Evolutionary conservation across 2,888 invertebrate species (phyloP).

Genomic region (Lasioglossum figueresi): DNA sequence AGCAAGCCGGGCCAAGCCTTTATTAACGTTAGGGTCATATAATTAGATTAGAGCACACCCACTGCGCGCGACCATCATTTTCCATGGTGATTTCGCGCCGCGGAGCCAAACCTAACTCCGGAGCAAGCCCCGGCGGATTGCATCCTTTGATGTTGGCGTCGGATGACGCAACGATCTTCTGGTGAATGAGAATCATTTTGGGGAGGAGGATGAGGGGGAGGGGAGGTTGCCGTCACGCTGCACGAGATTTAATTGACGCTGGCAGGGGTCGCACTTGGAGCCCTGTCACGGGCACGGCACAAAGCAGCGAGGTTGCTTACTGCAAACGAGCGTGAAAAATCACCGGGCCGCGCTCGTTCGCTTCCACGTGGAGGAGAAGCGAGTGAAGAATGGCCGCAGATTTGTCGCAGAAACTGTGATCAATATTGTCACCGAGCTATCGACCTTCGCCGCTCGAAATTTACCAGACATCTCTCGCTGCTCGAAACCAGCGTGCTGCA

Average conservation of each 20-base stretch:
- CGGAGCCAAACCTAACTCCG: slow-evolving; percentile 33
- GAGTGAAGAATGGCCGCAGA: slow-evolving; percentile 37
- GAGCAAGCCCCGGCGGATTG: slow-evolving; percentile 12
- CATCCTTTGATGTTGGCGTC: slow-evolving; percentile 65
- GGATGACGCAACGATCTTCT: slow-evolving; percentile 61
- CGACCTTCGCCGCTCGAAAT: slow-evolving; percentile 37
- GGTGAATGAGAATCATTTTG: slow-evolving; percentile 64
- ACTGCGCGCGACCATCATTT: slow-evolving; percentile 62
- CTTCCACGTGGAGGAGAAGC: slow-evolving; percentile 15
- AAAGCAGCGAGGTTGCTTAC: slow-evolving; percentile 50
- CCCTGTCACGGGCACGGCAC: slow-evolving; percentile 31
- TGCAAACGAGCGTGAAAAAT: slow-evolving; percentile 42
- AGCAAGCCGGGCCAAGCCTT: slow-evolving; percentile 69
- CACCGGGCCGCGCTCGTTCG: slow-evolving; percentile 15
- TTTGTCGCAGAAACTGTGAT: slow-evolving; percentile 51
- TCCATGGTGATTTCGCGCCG: slow-evolving; percentile 62
- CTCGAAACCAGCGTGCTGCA: not conserved
- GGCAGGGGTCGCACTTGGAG: slow-evolving; percentile 47
- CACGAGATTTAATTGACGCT: slow-evolving; percentile 63
- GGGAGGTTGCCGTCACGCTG: slow-evolving; percentile 34
- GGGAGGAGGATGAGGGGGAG: slow-evolving; percentile 18
- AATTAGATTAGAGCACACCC: slow-evolving; percentile 73
- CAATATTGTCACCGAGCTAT: slow-evolving; percentile 57
- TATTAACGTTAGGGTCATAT: slow-evolving; percentile 72
- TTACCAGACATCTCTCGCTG: slow-evolving; percentile 18